phyloP scores from a whole-genome alignment of 2,113 vertebrate genomes.

The Sminthopsis crassicaudata region DNA sequence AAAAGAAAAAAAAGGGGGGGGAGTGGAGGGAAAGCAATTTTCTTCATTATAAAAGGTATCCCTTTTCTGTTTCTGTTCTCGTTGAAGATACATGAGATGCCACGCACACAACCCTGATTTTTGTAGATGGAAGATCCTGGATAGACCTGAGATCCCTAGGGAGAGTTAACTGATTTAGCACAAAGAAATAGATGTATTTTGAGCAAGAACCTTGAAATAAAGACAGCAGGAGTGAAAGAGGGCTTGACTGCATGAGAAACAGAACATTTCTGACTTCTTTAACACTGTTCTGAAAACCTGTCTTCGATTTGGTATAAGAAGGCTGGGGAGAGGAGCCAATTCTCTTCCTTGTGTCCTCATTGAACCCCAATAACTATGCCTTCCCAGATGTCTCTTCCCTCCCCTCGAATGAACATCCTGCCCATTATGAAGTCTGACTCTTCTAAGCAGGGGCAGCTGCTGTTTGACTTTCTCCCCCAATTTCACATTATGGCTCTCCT shows the following conservation, averaged over 20 bases:
- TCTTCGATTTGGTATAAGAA: constrained; percentile 19
- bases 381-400: constrained; percentile 6
- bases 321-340: neutral
- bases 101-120: neutral
- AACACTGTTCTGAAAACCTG: constrained; percentile 33
- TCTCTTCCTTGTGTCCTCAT: neutral
- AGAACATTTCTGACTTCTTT: constrained; percentile 47
- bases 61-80: neutral
- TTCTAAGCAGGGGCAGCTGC: constrained; percentile 7
- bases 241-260: constrained; percentile 7
- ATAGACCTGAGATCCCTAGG: neutral
- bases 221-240: constrained; percentile 46
- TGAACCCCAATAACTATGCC: constrained; percentile 13
- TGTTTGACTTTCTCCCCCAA: neutral
- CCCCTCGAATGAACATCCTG: neutral
- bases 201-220: neutral
- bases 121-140: constrained; percentile 19
- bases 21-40: constrained; percentile 6
- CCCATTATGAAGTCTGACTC: neutral
- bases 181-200: neutral
- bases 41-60: constrained; percentile 28
- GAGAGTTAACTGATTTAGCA: constrained; percentile 32
- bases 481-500: neutral
- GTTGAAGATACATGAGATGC: constrained; percentile 28
- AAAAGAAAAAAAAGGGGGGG: neutral